Conservation (phyloP, 2,113 vertebrate genomes). For the Gambusia holbrooki region DNA sequence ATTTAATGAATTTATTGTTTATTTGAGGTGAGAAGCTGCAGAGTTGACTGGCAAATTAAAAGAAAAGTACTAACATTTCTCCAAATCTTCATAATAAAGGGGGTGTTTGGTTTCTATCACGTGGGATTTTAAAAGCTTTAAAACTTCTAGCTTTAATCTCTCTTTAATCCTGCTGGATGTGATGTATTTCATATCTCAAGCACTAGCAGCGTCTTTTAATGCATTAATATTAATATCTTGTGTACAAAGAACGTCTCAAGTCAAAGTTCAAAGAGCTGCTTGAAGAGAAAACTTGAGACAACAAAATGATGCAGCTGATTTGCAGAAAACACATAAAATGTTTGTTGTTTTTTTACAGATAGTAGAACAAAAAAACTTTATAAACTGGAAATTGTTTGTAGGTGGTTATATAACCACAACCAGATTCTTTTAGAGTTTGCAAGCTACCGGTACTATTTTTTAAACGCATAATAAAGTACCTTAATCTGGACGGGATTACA, state of each 20-base stretch:
- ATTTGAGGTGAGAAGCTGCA: neutral
- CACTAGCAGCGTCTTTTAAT: neutral
- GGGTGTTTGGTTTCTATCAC: neutral
- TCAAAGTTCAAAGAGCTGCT: neutral
- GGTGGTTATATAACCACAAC: neutral
- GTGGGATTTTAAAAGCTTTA: neutral
- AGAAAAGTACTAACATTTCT: neutral
- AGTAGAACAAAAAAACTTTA: neutral
- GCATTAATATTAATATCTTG: slow-evolving; percentile 1
- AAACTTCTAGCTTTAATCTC: neutral
- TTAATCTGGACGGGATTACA: too few species aligned
- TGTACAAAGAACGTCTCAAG: neutral
- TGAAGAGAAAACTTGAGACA: neutral
- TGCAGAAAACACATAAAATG: neutral
- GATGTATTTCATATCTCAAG: neutral
- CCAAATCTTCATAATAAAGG: neutral
- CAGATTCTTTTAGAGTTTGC: too few species aligned
- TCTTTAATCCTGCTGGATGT: neutral
- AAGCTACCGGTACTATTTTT: too few species aligned
- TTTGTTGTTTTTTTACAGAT: neutral
- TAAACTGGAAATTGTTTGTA: neutral
- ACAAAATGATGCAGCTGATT: neutral
- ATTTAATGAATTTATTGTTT: neutral
- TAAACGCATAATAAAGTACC: too few species aligned
- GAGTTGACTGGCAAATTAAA: neutral